These are phyloP conservation scores for Drosophila mauritiana DNA, from an alignment of 1,140 invertebrate genomes.

Conservation along the genomic window DNA sequence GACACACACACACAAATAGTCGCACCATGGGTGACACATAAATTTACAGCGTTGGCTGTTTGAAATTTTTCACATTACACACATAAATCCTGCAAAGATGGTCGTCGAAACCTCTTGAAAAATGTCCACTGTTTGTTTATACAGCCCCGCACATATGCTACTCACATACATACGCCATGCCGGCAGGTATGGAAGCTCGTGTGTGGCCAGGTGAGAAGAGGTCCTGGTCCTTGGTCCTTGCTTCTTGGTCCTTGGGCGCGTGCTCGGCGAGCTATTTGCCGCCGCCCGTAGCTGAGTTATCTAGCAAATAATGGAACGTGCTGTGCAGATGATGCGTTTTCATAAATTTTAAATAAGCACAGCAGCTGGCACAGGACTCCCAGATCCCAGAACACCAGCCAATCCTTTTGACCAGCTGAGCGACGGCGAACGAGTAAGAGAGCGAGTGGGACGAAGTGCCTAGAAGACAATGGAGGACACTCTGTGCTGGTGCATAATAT, in stretches of 20 bases:
- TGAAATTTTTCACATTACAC: conserved; percentile 77
- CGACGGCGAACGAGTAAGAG: no score
- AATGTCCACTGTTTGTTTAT: conserved; percentile 76
- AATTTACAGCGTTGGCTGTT: conserved; percentile 75
- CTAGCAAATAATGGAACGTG: conserved; percentile 82
- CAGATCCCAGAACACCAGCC: conserved; percentile 14
- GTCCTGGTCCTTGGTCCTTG: background rate
- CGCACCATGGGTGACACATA: conserved; percentile 50
- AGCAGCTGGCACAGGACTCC: conserved; percentile 34
- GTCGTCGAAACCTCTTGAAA: conserved; percentile 68
- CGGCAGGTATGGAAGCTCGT: conserved; percentile 5
- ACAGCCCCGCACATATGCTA: conserved; percentile 22
- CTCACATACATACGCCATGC: conserved; percentile 4
- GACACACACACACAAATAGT: conserved; percentile 24
- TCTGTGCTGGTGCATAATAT: conserved; percentile 69
- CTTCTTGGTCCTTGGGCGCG: conserved; percentile 62
- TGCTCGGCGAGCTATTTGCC: conserved; percentile 64
- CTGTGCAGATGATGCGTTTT: conserved; percentile 83
- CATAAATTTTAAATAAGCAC: conserved; percentile 82
- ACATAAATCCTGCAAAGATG: conserved; percentile 74
- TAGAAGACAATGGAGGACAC: conserved; percentile 14
- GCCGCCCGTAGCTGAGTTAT: conserved; percentile 78
- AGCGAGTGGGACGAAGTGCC: background rate
- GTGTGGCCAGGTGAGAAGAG: conserved; percentile 45
- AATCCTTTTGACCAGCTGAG: conserved; percentile 2